phyloP scores from a whole-genome alignment of 2,888 invertebrate genomes.

The Bimastos eiseni region DNA sequence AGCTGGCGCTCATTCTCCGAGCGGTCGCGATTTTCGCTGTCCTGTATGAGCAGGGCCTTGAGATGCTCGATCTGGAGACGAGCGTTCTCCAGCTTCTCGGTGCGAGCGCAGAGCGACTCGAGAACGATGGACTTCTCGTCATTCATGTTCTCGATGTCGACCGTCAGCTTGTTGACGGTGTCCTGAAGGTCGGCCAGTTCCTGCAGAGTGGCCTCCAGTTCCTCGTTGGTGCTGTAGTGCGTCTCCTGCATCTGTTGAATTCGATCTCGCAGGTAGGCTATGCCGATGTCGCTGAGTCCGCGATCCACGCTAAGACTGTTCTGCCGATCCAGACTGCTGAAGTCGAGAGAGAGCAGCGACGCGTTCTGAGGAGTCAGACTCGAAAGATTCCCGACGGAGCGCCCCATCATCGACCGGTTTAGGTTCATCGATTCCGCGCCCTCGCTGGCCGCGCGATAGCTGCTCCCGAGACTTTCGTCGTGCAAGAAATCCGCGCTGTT shows the following conservation, averaged over 20 bases:
- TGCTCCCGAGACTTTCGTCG: not conserved
- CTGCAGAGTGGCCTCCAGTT: constrained; percentile 82
- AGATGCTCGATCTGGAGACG: constrained; percentile 81
- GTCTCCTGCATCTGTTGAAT: constrained; percentile 90
- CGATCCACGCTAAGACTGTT: constrained; percentile 34
- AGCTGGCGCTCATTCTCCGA: constrained; percentile 69
- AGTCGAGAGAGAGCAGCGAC: not conserved
- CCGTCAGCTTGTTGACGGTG: constrained; percentile 81
- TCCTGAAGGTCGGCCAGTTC: constrained; percentile 71
- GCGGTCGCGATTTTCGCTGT: constrained; percentile 47
- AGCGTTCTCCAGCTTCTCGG: constrained; percentile 85
- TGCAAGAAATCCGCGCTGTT: not conserved
- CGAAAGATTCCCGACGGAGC: constrained; percentile 22
- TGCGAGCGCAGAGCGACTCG: constrained; percentile 87
- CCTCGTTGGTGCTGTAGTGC: constrained; percentile 68
- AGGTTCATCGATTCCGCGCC: not conserved
- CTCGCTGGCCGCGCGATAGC: not conserved
- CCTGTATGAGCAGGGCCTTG: constrained; percentile 71
- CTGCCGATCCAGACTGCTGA: constrained; percentile 29
- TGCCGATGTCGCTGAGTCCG: constrained; percentile 30
- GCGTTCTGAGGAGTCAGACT: not conserved
- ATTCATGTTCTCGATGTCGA: constrained; percentile 81
- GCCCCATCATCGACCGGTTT: not conserved
- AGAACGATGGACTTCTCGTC: constrained; percentile 87
- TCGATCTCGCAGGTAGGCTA: constrained; percentile 61